Evolutionary conservation across 2,888 invertebrate genomes (phyloP), one percentile per base, ranked within the genome.

Genomic region (Drosophila dives): DNA sequence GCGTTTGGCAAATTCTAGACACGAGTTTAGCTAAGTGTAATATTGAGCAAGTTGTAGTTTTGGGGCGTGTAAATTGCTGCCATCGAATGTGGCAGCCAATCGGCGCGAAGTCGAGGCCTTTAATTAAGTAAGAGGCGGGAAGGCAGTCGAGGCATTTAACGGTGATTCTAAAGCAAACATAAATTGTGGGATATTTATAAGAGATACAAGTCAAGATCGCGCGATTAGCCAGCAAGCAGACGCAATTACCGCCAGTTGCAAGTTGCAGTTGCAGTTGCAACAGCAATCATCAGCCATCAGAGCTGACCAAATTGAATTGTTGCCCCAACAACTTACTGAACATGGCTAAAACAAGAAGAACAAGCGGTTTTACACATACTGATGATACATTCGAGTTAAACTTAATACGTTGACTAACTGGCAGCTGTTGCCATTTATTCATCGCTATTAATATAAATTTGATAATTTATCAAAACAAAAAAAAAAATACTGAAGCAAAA

Each of bases 101-200:
- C 56, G 59, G 53, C 33, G 72, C 68, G 38, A 65, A 53, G 32
- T 64, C 64, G 50, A 40, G 58, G 56, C 72, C 72, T 51, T 38
- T 72, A 64, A 69, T 70, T 69, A 70, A 50, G 67, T 58, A 66
- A 69, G 76, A 60, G 69, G 72, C 84, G 15, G 56, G 11, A 38
- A n/a, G n/a, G 8, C n/a, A 20, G 20, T 33, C 20, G 29, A 12
- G 20, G 75, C 89, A 73, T 66, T 85, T 85, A 85, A 85, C 84
- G 89, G 89, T 72, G 53, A 61, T 67, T 72, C 77, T 75, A 86
- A 80, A 72, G 79, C 83, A 86, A 86, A 86, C 89, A 85, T 85
- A 85, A 85, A 85, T 85, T 89, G 77, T 77, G 75, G 77, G 64
- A 75, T 77, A 85, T 89, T 89, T 89, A 86, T 74, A 85, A 89